Conservation (phyloP, 2,113 vertebrate genomes). For the Morphnarchus princeps region DNA sequence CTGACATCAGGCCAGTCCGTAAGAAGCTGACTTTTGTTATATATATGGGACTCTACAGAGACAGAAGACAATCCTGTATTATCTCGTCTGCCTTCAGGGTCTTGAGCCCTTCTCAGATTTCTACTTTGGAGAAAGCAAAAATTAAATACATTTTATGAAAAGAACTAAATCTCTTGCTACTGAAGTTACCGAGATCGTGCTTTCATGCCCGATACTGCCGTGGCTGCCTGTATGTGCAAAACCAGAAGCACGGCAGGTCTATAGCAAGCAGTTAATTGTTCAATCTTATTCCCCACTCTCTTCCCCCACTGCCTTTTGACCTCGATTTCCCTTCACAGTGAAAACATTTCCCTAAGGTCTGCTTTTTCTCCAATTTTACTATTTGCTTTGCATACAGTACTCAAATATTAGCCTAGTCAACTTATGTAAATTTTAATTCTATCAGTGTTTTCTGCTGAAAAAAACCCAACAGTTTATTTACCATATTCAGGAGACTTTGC, state of each 20-base stretch:
- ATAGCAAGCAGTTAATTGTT: fast-evolving
- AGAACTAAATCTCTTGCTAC: not conserved
- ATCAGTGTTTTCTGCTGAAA: not conserved
- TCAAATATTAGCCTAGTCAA: not conserved
- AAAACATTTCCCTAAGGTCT: not conserved
- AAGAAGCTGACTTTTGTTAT: not conserved
- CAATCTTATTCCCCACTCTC: too few relatives aligned
- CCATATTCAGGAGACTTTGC: too few relatives aligned
- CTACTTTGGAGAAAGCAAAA: not conserved
- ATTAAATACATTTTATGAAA: not conserved
- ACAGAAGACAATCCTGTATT: not conserved
- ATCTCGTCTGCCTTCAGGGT: too few relatives aligned
- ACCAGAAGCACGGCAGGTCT: fast-evolving
- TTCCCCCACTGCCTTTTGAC: not conserved
- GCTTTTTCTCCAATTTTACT: fast-evolving
- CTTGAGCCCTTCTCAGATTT: not conserved
- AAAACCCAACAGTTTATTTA: not conserved
- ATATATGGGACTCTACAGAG: too few relatives aligned
- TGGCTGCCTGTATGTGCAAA: too few relatives aligned
- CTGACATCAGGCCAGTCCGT: not conserved
- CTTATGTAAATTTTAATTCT: not conserved
- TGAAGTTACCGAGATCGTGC: fast-evolving
- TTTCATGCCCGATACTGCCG: not conserved
- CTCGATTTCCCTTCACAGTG: not conserved
- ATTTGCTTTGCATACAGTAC: fast-evolving